Evolutionary conservation across 2,797 vertebrate species (phyloP).

Genomic region (Mus minutoides): DNA sequence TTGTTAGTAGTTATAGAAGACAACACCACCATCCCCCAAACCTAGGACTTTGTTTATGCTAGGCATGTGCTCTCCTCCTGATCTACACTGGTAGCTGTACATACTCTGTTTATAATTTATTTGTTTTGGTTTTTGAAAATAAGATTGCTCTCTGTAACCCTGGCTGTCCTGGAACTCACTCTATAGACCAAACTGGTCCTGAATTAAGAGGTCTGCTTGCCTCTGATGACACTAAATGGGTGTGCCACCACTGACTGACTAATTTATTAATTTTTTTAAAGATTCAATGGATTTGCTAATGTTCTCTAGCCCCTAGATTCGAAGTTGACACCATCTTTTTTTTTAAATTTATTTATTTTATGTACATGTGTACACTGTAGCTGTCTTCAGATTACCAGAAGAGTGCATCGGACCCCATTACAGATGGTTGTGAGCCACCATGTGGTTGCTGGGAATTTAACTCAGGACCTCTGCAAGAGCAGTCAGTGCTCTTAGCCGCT

Average conservation of each 20-base stretch:
- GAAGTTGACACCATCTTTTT: background rate
- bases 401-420: too few relatives aligned
- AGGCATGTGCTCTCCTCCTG: background rate
- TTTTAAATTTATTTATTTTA: too few relatives aligned
- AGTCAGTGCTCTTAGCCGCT: too few relatives aligned
- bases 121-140: background rate
- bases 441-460: too few relatives aligned
- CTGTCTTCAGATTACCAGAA: too few relatives aligned
- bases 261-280: background rate
- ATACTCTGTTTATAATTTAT: constrained; percentile 12
- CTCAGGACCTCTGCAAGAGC: too few relatives aligned
- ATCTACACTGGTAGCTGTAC: background rate
- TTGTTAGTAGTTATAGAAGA: constrained; percentile 14
- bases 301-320: background rate
- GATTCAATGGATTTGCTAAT: background rate
- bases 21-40: background rate
- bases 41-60: background rate
- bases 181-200: background rate
- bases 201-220: background rate
- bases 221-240: background rate
- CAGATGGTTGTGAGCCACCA: too few relatives aligned
- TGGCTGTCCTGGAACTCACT: background rate
- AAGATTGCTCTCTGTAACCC: background rate
- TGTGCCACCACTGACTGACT: background rate
- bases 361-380: too few relatives aligned